phyloP scores from a whole-genome alignment of 2,797 vertebrate species.

The Myripristis jacobus region DNA sequence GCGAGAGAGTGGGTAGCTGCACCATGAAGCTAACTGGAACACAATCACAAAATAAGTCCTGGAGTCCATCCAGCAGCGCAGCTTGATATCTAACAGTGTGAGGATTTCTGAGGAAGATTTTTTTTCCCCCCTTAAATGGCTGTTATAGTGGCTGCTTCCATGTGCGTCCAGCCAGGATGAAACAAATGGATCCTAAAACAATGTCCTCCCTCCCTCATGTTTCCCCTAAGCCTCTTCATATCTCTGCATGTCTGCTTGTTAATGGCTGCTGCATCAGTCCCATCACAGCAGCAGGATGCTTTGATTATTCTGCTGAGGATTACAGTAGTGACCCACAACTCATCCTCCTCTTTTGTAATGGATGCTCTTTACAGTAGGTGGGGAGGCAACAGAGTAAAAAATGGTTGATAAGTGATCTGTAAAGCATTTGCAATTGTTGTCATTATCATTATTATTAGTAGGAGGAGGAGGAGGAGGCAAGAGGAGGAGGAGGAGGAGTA shows the following conservation, averaged over 20 bases:
- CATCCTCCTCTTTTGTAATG: background rate
- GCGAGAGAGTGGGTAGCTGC: no score
- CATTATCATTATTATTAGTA: no score
- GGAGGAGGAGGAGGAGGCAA: no score
- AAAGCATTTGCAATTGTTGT: background rate
- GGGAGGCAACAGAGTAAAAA: slow-evolving; percentile 9
- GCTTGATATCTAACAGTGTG: no score
- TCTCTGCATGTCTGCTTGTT: slow-evolving; percentile 3
- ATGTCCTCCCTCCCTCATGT: background rate
- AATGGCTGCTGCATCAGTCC: background rate
- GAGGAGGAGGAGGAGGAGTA: no score
- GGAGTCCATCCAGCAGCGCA: no score
- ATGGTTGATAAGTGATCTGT: background rate
- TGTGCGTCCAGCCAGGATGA: background rate
- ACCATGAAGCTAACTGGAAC: no score
- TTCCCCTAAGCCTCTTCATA: no score
- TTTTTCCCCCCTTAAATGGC: background rate
- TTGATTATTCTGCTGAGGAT: slow-evolving; percentile 7
- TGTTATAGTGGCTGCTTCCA: background rate
- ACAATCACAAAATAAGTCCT: no score
- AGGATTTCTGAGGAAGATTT: no score
- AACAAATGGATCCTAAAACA: background rate
- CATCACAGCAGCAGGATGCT: background rate
- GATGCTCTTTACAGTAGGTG: background rate
- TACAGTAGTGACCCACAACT: background rate